Evolutionary conservation across 2,888 invertebrate species (phyloP).

Genomic region (Hedya salicella): DNA sequence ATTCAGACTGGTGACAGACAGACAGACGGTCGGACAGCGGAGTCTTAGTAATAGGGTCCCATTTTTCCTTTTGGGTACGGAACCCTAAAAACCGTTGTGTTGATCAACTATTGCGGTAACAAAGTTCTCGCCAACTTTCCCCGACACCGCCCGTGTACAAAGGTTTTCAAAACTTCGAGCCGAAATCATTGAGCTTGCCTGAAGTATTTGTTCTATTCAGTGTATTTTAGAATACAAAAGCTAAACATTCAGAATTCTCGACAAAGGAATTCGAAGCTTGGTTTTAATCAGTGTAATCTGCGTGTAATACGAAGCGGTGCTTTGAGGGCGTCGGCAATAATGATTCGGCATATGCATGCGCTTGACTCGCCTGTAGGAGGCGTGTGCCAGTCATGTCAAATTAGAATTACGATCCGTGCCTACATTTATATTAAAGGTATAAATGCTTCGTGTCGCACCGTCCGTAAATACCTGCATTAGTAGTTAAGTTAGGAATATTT

Average conservation of each 20-base stretch:
- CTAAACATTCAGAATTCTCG: background rate
- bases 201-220: background rate
- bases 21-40: too few species aligned
- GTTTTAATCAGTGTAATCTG: background rate
- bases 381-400: too few species aligned
- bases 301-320: background rate
- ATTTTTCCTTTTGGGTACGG: too few species aligned
- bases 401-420: too few species aligned
- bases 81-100: background rate
- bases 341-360: background rate
- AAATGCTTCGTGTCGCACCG: too few species aligned
- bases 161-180: background rate
- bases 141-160: background rate
- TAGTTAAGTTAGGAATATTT: too few species aligned
- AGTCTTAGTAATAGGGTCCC: too few species aligned
- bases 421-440: too few species aligned
- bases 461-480: too few species aligned
- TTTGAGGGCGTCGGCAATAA: background rate
- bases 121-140: background rate
- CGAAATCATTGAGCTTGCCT: background rate
- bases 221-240: background rate
- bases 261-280: background rate
- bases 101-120: background rate
- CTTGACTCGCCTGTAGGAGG: too few species aligned
- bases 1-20: too few species aligned